Evolutionary conservation across 2,113 vertebrate species (phyloP).

Genomic region (Eonycteris spelaea): DNA sequence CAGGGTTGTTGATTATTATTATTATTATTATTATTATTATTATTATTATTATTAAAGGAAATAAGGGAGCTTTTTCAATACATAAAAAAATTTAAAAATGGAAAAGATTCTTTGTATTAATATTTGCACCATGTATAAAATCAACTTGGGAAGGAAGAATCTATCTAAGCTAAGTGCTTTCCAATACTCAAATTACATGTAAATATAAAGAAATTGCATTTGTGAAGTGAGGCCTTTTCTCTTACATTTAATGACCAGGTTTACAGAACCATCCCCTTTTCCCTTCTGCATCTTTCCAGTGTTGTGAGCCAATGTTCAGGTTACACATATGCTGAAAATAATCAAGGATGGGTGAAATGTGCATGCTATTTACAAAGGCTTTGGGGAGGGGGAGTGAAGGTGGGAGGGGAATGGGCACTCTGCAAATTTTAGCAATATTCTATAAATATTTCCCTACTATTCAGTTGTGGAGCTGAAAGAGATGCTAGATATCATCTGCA

Average conservation of each 20-base stretch:
- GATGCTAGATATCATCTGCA: neutral
- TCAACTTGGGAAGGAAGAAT: neutral
- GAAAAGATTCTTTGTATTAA: neutral
- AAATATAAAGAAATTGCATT: neutral
- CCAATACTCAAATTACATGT: neutral
- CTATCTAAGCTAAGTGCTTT: neutral
- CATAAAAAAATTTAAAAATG: constrained; percentile 9
- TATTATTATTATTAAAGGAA: neutral
- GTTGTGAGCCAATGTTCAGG: neutral
- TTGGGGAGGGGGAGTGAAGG: neutral
- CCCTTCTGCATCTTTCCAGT: constrained; percentile 6
- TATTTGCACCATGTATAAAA: neutral
- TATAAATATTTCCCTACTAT: neutral
- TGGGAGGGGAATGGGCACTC: neutral
- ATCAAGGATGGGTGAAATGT: neutral
- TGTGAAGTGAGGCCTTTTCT: neutral
- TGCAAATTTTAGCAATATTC: neutral
- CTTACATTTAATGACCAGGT: neutral
- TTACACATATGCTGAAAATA: constrained; percentile 29
- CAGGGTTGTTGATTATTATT: neutral
- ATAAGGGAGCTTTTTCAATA: neutral
- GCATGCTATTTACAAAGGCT: neutral
- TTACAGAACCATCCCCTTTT: neutral
- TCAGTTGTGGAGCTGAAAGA: neutral
- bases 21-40: neutral